Evolutionary conservation across 2,888 invertebrate genomes (phyloP), one percentile per base, ranked within the genome.

Genomic region (Agrochola litura): DNA sequence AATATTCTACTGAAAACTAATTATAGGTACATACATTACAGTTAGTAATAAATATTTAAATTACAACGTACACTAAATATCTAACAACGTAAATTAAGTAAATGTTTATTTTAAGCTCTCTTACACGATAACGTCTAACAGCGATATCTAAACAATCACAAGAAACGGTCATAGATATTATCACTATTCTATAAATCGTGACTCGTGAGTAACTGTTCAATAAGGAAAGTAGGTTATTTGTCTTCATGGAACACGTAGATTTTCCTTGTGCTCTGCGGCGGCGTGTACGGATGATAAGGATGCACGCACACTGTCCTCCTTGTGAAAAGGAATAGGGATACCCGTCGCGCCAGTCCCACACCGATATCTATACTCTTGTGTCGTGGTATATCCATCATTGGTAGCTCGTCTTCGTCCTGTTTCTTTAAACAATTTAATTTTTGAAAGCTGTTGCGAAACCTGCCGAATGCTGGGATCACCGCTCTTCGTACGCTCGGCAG

Each of bases 271-370:
- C 94, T 94, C 87, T 95, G 95, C 73, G 92, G 92, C 14, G 96
- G 96, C 25, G 95, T 96, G 79, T 92, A 96, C 2, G 96, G 96
- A 78, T 96, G 96, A 82, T 96, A 96, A 0, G 96, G 96, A 85
- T 96, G 96, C 54, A 94, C 91, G 78, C 95, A 95, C 54, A 95
- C 95, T 3, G 95, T 94, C 81, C 93, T 92, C 79, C 91, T 95
- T 6, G 95, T 96, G 76, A 96, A 96, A 41, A 96, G 88, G 73
- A 96, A 96, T 54, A 95, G 91, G 0, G 96, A 96, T 73, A 96
- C 91, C 76, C 94, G 91, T 41, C 96, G 89, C n/a, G 95, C 95
- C 12, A 96, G 83, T 3, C 95, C 95, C 9, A 95, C 95, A 1
- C 94, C 92, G 14, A 96, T 96, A 76, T 96, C 96, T 66, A 96